Conservation (phyloP, 2,797 vertebrate species). For the Arrhamphus sclerolepis region DNA sequence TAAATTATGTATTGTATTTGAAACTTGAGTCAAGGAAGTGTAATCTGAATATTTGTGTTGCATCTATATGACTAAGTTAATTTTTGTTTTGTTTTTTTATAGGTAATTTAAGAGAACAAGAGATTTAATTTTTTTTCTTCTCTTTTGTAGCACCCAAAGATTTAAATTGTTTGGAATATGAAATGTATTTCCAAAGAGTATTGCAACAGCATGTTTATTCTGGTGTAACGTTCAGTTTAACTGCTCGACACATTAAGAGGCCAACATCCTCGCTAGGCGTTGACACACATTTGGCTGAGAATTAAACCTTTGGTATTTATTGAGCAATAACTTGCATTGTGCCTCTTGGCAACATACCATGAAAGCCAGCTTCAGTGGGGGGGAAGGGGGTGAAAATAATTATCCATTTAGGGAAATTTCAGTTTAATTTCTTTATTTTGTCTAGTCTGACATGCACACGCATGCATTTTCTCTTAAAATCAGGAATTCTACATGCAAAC, state of each 20-base stretch:
- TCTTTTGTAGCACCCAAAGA: constrained; percentile 76
- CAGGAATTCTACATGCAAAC: constrained; percentile 13
- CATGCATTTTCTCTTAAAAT: constrained; percentile 47
- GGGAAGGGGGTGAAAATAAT: too few relatives aligned
- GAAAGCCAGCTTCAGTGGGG: constrained; percentile 55
- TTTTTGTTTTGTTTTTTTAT: constrained; percentile 52
- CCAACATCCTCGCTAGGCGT: constrained; percentile 62
- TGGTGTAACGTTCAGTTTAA: constrained; percentile 70
- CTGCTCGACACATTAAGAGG: constrained; percentile 60
- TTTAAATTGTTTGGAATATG: constrained; percentile 64
- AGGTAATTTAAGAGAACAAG: constrained; percentile 84
- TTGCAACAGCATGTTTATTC: constrained; percentile 67
- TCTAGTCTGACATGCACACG: constrained; percentile 57
- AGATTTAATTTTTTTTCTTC: constrained; percentile 39
- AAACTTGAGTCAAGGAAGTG: constrained; percentile 82
- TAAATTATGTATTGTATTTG: constrained; percentile 88
- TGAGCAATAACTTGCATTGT: constrained; percentile 76
- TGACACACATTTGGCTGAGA: constrained; percentile 75
- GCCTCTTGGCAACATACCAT: constrained; percentile 69
- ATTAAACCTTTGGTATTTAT: constrained; percentile 75
- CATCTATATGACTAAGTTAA: constrained; percentile 83
- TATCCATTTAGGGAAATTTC: constrained; percentile 57
- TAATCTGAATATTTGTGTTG: constrained; percentile 86
- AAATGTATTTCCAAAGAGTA: constrained; percentile 76
- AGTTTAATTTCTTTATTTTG: constrained; percentile 58